Percentiles rank a stretch among this genome's conserved stretches.
These are phyloP conservation scores for Carterocephalus palaemon DNA, from an alignment of 2,888 invertebrate species.

Conservation along the genomic window DNA sequence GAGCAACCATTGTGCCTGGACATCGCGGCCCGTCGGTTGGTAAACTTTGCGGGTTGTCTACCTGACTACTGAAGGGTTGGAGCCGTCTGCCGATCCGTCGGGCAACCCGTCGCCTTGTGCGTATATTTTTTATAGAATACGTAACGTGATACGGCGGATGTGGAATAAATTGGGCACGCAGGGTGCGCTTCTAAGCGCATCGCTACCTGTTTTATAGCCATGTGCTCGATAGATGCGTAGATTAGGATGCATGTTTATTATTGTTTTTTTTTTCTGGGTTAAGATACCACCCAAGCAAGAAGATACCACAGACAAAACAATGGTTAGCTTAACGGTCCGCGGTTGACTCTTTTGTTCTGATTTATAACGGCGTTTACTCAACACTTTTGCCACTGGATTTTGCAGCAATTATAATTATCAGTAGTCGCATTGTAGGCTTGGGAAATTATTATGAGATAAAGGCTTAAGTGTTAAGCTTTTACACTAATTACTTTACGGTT, in stretches of 20 bases:
- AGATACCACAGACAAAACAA: no score
- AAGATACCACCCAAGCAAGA: constrained; percentile 39
- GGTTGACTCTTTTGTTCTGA: constrained; percentile 62
- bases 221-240: constrained; percentile 47
- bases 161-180: constrained; percentile 76
- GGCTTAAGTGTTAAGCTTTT: constrained; percentile 20
- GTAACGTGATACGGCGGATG: constrained; percentile 77
- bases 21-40: constrained; percentile 59
- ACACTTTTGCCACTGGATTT: constrained; percentile 62
- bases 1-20: constrained; percentile 55
- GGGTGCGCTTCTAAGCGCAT: constrained; percentile 61
- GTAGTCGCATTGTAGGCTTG: constrained; percentile 26
- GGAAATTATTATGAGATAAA: constrained; percentile 21
- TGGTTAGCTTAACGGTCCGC: constrained; percentile 61
- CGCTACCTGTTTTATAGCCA: constrained; percentile 74
- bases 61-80: constrained; percentile 66
- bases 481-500: constrained; percentile 18
- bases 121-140: constrained; percentile 58
- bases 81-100: constrained; percentile 60
- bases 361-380: constrained; percentile 38
- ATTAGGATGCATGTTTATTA: constrained; percentile 36
- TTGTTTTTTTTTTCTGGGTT: constrained; percentile 46
- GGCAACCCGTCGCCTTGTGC: constrained; percentile 68
- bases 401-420: constrained; percentile 58
- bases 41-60: constrained; percentile 73